Conservation (phyloP, 2,888 invertebrate genomes). For the Cremastobaeus sp. region DNA sequence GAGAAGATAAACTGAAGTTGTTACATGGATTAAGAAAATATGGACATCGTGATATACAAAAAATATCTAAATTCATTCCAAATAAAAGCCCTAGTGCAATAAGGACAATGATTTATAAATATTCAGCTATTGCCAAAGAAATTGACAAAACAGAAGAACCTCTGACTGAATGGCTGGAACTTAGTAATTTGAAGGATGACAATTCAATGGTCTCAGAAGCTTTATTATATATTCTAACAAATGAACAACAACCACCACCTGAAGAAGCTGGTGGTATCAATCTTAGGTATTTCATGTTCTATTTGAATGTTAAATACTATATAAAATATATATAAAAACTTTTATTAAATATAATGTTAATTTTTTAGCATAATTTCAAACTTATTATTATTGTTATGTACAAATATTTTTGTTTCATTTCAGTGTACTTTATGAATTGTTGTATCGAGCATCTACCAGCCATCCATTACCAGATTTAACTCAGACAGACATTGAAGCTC, state of each 20-base stretch:
- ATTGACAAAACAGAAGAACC: conserved; percentile 16
- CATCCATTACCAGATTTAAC: conserved; percentile 61
- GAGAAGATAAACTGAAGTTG: conserved; percentile 66
- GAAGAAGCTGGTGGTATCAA: conserved; percentile 66
- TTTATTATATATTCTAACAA: conserved; percentile 69
- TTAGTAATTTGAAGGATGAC: conserved; percentile 63
- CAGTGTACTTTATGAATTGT: conserved; percentile 70
- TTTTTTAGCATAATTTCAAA: too few relatives aligned
- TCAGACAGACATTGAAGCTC: conserved; percentile 49
- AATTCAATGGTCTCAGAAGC: conserved; percentile 67
- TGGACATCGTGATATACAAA: conserved; percentile 67
- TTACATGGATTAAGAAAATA: conserved; percentile 67
- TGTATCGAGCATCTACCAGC: conserved; percentile 66
- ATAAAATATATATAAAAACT: not conserved
- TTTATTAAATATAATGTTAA: not conserved
- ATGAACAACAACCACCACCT: conserved; percentile 69
- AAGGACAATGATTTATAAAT: conserved; percentile 66
- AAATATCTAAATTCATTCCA: conserved; percentile 65
- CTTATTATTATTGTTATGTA: not conserved
- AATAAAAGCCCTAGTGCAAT: conserved; percentile 64
- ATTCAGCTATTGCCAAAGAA: conserved; percentile 62
- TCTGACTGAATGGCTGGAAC: conserved; percentile 59
- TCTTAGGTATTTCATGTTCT: conserved; percentile 59
- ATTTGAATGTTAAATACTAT: not conserved
- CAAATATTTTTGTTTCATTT: conserved; percentile 49